phyloP scores from a whole-genome alignment of 2,888 invertebrate genomes.

The Hyppa rectilinea region DNA sequence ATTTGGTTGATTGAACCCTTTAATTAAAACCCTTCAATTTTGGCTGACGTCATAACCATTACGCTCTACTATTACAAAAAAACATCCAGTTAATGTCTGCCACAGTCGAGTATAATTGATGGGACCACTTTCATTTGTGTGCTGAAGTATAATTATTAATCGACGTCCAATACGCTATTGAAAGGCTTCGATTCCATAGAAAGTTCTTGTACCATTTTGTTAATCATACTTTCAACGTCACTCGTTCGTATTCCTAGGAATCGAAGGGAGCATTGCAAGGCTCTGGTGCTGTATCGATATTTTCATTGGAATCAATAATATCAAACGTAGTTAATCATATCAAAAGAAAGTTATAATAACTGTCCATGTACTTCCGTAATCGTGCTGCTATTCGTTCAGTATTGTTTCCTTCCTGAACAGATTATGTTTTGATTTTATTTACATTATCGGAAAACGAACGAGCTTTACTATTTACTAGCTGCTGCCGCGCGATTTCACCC shows the following conservation, averaged over 20 bases:
- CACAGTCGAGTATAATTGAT: slow-evolving; percentile 49
- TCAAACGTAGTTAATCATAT: no score
- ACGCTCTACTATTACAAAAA: slow-evolving; percentile 6
- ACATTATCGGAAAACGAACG: neutral
- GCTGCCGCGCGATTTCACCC: no score
- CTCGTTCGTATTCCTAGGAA: slow-evolving; percentile 1
- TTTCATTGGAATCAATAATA: no score
- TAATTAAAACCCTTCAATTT: neutral
- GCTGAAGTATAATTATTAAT: slow-evolving; percentile 58
- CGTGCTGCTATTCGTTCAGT: slow-evolving; percentile 12
- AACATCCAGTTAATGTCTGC: slow-evolving; percentile 32
- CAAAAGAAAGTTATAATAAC: slow-evolving; percentile 27
- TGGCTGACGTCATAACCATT: slow-evolving; percentile 20
- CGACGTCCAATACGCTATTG: slow-evolving; percentile 45
- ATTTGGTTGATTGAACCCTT: no score
- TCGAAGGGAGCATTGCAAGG: slow-evolving; percentile 2
- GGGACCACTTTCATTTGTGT: slow-evolving; percentile 52
- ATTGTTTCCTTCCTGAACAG: slow-evolving; percentile 25
- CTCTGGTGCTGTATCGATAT: neutral
- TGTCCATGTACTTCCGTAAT: slow-evolving; percentile 23
- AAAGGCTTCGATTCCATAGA: slow-evolving; percentile 50
- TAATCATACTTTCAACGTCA: slow-evolving; percentile 13
- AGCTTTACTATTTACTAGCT: slow-evolving; percentile 20
- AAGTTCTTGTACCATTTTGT: slow-evolving; percentile 28
- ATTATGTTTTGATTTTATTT: slow-evolving; percentile 11